Percentiles rank a stretch among this genome's conserved stretches.
These are phyloP conservation scores for Paramormyrops hopkinsi DNA, from an alignment of 2,797 vertebrate species.

Conservation along the genomic window DNA sequence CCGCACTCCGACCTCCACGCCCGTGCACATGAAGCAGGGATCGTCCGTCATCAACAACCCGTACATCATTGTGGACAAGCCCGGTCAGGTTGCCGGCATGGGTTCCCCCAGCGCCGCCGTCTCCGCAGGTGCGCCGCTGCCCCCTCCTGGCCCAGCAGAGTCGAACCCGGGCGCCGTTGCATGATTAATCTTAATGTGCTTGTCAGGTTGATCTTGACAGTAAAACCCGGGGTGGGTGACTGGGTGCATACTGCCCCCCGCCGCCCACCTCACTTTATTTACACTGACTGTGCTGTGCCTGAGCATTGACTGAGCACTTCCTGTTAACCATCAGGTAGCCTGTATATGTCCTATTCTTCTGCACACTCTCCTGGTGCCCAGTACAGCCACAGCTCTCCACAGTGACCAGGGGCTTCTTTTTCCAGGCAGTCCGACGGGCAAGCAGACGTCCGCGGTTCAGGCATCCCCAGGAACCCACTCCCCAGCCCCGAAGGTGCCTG, in stretches of 20 bases:
- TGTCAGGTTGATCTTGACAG: background rate
- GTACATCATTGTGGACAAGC: constrained; percentile 84
- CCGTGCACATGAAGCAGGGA: constrained; percentile 82
- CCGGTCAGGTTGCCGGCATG: constrained; percentile 75
- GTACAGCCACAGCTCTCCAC: background rate
- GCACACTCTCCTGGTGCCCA: background rate
- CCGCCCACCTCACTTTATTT: background rate
- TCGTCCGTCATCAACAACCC: constrained; percentile 77
- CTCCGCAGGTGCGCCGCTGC: constrained; percentile 50
- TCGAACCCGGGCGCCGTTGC: background rate
- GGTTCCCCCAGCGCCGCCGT: constrained; percentile 58
- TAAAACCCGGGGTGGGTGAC: background rate
- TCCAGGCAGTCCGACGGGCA: constrained; percentile 81
- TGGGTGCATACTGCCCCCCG: background rate
- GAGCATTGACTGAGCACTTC: background rate
- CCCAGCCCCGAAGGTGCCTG: constrained; percentile 85
- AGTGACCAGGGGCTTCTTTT: background rate
- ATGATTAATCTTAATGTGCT: background rate
- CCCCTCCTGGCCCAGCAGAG: background rate
- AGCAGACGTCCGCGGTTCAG: constrained; percentile 66
- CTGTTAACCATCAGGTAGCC: background rate
- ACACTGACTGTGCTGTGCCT: background rate
- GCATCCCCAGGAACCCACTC: constrained; percentile 71
- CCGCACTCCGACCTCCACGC: constrained; percentile 79
- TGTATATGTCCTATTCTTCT: background rate